Evolutionary conservation across 1,140 invertebrate species (phyloP).

Genomic region (Rhizoglyphus robini): DNA sequence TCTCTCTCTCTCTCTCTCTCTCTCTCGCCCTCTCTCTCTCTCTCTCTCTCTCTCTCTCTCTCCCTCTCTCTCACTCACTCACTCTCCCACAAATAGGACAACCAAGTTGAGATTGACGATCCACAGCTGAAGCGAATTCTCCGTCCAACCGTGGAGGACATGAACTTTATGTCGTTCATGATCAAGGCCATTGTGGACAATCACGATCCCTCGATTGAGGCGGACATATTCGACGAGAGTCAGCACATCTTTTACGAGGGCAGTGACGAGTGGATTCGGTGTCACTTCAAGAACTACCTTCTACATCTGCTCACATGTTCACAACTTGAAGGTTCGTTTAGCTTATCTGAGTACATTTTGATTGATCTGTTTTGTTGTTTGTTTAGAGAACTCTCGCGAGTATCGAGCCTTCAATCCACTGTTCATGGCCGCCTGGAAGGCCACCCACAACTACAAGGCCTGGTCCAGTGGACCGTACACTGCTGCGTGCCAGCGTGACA

Average conservation of each 20-base stretch:
- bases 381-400: slow-evolving; percentile 52
- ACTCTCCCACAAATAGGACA: no score
- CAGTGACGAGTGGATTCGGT: slow-evolving; percentile 84
- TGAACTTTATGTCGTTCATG: slow-evolving; percentile 14
- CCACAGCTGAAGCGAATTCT: slow-evolving; percentile 8
- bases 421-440: slow-evolving; percentile 71
- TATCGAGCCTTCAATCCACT: slow-evolving; percentile 72
- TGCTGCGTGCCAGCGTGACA: slow-evolving; percentile 40
- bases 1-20: no score
- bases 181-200: slow-evolving; percentile 47
- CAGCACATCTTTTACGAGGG: slow-evolving; percentile 52
- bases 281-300: slow-evolving; percentile 84
- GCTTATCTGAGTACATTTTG: no score
- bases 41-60: no score
- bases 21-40: no score
- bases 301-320: slow-evolving; percentile 70
- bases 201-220: slow-evolving; percentile 78
- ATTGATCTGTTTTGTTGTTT: slow-evolving; percentile 7
- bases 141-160: background rate
- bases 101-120: slow-evolving; percentile 1
- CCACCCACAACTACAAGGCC: slow-evolving; percentile 70
- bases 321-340: slow-evolving; percentile 50
- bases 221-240: slow-evolving; percentile 56
- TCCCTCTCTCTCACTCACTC: no score
- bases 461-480: slow-evolving; percentile 54